Conservation (phyloP, 1,140 invertebrate species). For the Pinna nobilis region DNA sequence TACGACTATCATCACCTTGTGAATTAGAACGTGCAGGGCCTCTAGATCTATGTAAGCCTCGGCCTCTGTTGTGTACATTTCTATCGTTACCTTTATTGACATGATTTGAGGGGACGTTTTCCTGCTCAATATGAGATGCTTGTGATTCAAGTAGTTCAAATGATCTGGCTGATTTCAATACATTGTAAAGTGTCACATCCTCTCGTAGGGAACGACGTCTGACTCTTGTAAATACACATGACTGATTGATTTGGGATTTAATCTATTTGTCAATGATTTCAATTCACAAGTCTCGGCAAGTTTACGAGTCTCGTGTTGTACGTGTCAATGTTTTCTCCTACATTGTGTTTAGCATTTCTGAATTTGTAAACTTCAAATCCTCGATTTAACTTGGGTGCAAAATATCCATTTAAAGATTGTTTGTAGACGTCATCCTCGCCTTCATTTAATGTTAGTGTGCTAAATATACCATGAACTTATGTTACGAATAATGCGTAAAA, state of each 20-base stretch:
- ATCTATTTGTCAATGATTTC: slow-evolving; percentile 37
- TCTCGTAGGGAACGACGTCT: slow-evolving; percentile 32
- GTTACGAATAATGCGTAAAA: no score
- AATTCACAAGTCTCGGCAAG: no score
- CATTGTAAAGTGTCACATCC: not conserved
- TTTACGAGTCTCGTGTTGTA: no score
- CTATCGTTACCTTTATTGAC: not conserved
- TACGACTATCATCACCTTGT: not conserved
- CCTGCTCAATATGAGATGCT: not conserved
- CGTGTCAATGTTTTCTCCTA: no score
- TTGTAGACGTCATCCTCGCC: no score
- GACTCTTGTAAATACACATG: slow-evolving; percentile 28
- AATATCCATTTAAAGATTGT: no score
- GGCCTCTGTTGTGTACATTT: not conserved
- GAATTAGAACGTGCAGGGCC: not conserved
- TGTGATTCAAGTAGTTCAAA: not conserved
- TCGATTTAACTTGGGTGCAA: no score
- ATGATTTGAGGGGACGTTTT: not conserved
- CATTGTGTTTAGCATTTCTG: no score
- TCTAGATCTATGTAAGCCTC: not conserved
- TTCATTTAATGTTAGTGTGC: no score
- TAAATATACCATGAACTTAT: no score
- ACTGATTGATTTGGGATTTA: slow-evolving; percentile 39
- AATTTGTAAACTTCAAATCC: no score
- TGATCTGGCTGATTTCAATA: not conserved